These are phyloP conservation scores for Actenoides hombroni DNA, from an alignment of 2,113 vertebrate species.

Conservation along the genomic window DNA sequence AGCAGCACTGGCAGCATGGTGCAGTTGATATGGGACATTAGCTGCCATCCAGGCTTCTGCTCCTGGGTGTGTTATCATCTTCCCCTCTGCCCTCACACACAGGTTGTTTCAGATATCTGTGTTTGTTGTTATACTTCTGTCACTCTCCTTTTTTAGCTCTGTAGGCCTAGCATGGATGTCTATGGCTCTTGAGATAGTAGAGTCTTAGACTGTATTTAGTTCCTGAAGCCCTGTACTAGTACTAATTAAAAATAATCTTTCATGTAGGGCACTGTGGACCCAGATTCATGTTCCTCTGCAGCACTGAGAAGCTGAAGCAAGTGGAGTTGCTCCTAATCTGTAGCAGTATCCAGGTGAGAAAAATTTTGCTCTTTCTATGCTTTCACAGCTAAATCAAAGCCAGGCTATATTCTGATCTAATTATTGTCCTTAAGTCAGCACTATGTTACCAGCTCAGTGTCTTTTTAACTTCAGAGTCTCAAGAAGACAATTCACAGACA, in stretches of 20 bases:
- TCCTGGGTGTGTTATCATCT: accelerated
- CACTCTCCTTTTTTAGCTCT: not conserved
- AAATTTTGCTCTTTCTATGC: not conserved
- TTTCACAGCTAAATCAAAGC: not conserved
- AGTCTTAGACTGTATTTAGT: not conserved
- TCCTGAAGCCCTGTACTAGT: not conserved
- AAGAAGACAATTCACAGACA: slow-evolving; percentile 16
- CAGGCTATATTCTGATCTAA: not conserved
- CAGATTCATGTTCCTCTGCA: not conserved
- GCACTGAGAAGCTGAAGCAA: not conserved
- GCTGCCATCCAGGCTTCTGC: not conserved
- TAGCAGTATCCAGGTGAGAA: not conserved
- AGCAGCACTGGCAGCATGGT: not conserved
- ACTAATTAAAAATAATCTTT: not conserved
- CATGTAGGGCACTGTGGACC: not conserved
- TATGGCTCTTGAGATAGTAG: not conserved
- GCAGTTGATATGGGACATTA: accelerated
- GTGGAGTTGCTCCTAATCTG: not conserved
- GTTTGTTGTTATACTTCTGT: not conserved
- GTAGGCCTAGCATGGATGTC: not conserved
- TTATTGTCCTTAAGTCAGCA: not conserved
- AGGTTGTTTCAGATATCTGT: not conserved
- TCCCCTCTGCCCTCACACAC: not conserved
- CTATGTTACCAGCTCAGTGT: not conserved
- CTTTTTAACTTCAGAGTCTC: not conserved